A percentile compares a stretch with the other conserved stretches of the same genome.
Conservation (phyloP, 2,888 invertebrate genomes). For the Cinara cedri region DNA sequence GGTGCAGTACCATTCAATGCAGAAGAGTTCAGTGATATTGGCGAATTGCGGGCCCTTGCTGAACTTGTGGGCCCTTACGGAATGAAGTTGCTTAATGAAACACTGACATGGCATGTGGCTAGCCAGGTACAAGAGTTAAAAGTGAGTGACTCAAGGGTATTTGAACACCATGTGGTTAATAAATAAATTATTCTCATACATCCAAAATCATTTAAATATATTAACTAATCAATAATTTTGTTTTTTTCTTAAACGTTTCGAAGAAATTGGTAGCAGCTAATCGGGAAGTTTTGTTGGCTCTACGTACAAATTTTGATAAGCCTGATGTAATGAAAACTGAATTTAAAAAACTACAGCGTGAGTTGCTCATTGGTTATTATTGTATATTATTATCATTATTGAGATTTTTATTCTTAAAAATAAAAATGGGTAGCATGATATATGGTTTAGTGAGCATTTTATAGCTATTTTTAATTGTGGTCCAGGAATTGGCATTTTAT, state of each 20-base stretch:
- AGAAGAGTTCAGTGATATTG: conserved; percentile 97
- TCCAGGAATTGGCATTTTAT: no score
- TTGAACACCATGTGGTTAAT: no score
- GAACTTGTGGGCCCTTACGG: conserved; percentile 98
- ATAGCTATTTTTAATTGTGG: no score
- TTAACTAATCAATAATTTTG: neutral
- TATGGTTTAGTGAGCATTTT: no score
- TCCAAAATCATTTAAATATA: neutral
- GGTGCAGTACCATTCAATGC: conserved; percentile 94
- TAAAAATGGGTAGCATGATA: no score
- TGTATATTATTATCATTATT: no score
- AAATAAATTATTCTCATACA: neutral
- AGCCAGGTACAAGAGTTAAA: conserved; percentile 97
- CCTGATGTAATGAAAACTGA: conserved; percentile 98
- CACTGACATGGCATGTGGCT: conserved; percentile 97
- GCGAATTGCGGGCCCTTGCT: conserved; percentile 90
- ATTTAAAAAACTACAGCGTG: conserved; percentile 80
- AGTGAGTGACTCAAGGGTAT: conserved; percentile 58
- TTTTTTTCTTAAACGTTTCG: conserved; percentile 55
- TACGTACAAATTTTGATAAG: conserved; percentile 97
- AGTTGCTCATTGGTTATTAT: conserved; percentile 57
- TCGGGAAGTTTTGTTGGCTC: conserved; percentile 86
- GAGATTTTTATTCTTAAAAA: no score
- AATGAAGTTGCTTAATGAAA: conserved; percentile 95
- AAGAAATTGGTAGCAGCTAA: conserved; percentile 83